Conservation (phyloP, 1,140 invertebrate species). For the Gryon sp. region DNA sequence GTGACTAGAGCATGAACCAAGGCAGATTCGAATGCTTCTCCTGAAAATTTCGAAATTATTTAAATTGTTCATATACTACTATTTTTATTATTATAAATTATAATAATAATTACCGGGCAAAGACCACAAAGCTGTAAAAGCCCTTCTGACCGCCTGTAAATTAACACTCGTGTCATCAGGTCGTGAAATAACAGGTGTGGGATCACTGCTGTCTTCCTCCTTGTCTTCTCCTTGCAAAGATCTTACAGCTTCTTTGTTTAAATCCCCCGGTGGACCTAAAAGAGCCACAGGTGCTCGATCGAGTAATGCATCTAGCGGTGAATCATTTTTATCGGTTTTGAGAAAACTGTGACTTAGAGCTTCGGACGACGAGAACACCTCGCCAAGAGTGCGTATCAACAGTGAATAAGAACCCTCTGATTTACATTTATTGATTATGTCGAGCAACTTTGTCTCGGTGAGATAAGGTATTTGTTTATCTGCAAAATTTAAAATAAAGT, state of each 20-base stretch:
- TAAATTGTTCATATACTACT: background rate
- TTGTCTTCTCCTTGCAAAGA: conserved; percentile 90
- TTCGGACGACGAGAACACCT: conserved; percentile 87
- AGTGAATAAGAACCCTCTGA: conserved; percentile 82
- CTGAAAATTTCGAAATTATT: conserved; percentile 53
- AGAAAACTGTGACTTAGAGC: conserved; percentile 86
- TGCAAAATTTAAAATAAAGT: conserved; percentile 40
- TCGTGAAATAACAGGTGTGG: conserved; percentile 78
- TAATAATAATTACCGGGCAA: conserved; percentile 74
- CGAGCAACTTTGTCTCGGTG: conserved; percentile 83
- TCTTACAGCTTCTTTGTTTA: conserved; percentile 85
- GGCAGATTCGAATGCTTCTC: conserved; percentile 84
- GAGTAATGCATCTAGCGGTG: conserved; percentile 77
- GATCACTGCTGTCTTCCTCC: conserved; percentile 86
- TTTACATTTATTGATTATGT: conserved; percentile 85
- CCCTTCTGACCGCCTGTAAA: conserved; percentile 82
- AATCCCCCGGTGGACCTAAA: conserved; percentile 73
- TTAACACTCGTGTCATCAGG: conserved; percentile 81
- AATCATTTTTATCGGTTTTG: conserved; percentile 76
- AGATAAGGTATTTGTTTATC: conserved; percentile 81
- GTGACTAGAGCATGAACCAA: conserved; percentile 89
- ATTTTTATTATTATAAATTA: background rate
- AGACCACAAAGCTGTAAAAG: conserved; percentile 82
- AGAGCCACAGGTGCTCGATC: conserved; percentile 77
- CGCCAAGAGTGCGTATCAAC: conserved; percentile 84